Conservation (phyloP, 2,888 invertebrate species). For the Reticulitermes lucifugus region DNA sequence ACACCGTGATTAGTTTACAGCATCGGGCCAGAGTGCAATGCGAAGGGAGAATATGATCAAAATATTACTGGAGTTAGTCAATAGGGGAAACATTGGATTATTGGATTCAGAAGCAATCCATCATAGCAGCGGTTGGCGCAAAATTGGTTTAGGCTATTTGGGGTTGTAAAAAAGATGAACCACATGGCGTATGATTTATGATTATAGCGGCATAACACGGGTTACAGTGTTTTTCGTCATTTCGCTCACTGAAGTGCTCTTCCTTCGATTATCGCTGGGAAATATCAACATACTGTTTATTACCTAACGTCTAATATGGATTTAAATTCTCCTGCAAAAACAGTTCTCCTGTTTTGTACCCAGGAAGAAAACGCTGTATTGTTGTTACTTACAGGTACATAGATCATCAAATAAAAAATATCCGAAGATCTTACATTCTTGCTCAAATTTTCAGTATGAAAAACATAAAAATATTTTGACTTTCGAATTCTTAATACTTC, state of each 20-base stretch:
- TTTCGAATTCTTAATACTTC: too few species aligned
- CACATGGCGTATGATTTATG: not conserved
- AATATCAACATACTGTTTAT: too few species aligned
- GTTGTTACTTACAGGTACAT: too few species aligned
- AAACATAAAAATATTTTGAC: too few species aligned
- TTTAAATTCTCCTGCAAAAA: too few species aligned
- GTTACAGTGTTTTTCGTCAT: not conserved
- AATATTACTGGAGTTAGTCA: not conserved
- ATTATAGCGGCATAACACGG: not conserved
- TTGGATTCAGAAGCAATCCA: constrained; percentile 13
- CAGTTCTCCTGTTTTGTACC: too few species aligned
- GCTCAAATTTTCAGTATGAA: too few species aligned
- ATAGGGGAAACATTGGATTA: constrained; percentile 5
- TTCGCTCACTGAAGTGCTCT: not conserved
- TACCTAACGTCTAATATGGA: too few species aligned
- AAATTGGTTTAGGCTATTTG: not conserved
- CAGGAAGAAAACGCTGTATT: too few species aligned
- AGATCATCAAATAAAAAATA: too few species aligned
- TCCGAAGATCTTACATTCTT: too few species aligned
- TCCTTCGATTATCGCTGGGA: not conserved
- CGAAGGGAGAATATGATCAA: not conserved
- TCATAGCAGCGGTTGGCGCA: not conserved
- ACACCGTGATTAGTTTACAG: not conserved
- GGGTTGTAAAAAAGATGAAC: not conserved
- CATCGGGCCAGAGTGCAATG: not conserved